Base-by-base conservation (phyloP, 35 echinoderm and acorn worm genomes). In the Heliocidaris tuberculata region DNA sequence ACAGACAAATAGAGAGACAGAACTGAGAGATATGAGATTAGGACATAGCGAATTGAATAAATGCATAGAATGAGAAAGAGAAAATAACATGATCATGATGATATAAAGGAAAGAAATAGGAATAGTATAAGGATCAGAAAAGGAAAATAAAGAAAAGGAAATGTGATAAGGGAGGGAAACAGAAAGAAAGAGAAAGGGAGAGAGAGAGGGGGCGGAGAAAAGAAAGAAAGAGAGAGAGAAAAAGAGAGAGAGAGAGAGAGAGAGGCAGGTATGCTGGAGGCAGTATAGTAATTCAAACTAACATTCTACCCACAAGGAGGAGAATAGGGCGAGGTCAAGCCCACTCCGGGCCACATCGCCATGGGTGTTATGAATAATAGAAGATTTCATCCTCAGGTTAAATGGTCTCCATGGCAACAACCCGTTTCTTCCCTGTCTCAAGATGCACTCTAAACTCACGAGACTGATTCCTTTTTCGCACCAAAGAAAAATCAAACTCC, bases 361-460 rank as follows among this genome's bases (percentile, higher is more conserved):
- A 78, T 78, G 17, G 65, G 65, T 78, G 65, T 78, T 2, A 78
- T 78, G 65, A 78, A 78, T 78, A 78, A 78, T 27, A 78, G 65
- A 78, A 78, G 65, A n/a, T 78, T 78, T 78, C 21, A 78, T 78
- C 65, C 65, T 78, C 65, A n/a, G 65, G 65, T 78, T 78, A 78
- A 78, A 78, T 78, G 21, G 7, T 78, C 65, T 6, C 65, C 65
- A 78, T 78, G 65, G 17, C 17, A 78, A 78, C 65, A 78, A 7
- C 65, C 2, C 27, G 35, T 24, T n/a, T n/a, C 65, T 7, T 78
- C 27, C 65, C 21, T 78, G 21, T 78, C 17, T 78, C 65, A 19
- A 78, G 65, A 78, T 78, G 21, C 65, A 78, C 65, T 78, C 65
- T 5, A 78, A 78, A 78, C 65, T 78, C 21, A 60, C 10, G 19